Evolutionary conservation across 2,797 vertebrate species (phyloP).

Genomic region (Leuciscus waleckii): DNA sequence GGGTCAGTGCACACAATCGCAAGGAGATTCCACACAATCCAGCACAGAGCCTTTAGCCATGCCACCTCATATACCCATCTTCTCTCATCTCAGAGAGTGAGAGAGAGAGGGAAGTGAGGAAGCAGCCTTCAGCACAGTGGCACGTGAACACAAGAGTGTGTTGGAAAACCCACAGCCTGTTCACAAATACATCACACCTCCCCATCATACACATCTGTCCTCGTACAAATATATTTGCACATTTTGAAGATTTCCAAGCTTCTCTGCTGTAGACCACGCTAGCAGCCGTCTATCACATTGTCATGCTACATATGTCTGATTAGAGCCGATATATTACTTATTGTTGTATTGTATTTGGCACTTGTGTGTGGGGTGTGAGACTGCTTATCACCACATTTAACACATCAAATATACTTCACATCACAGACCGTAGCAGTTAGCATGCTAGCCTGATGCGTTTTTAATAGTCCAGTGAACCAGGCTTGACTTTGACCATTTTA

Average conservation of each 20-base stretch:
- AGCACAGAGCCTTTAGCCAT: conserved; percentile 67
- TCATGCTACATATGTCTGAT: conserved; percentile 5
- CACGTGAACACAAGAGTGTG: conserved; percentile 17
- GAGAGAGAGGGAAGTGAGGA: conserved; percentile 26
- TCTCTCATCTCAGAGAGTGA: conserved; percentile 57
- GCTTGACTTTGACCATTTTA: not conserved
- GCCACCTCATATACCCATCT: conserved; percentile 75
- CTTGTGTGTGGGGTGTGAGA: conserved; percentile 7
- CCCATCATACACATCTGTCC: not conserved
- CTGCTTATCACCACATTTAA: conserved; percentile 5
- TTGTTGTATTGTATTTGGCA: not conserved
- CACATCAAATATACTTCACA: not conserved
- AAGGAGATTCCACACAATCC: conserved; percentile 68
- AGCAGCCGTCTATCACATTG: not conserved
- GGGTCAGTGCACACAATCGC: conserved; percentile 72
- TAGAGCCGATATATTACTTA: not conserved
- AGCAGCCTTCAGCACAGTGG: conserved; percentile 19
- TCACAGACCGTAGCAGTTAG: not conserved
- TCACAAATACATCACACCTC: not conserved
- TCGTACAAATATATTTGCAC: conserved; percentile 13
- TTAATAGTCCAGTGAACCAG: not conserved
- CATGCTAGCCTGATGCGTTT: not conserved
- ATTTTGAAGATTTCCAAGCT: conserved; percentile 2
- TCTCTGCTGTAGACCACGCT: not conserved
- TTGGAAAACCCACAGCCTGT: conserved; percentile 15